phyloP scores from a whole-genome alignment of 1,140 invertebrate species.

The Matsumurasca onukii region DNA sequence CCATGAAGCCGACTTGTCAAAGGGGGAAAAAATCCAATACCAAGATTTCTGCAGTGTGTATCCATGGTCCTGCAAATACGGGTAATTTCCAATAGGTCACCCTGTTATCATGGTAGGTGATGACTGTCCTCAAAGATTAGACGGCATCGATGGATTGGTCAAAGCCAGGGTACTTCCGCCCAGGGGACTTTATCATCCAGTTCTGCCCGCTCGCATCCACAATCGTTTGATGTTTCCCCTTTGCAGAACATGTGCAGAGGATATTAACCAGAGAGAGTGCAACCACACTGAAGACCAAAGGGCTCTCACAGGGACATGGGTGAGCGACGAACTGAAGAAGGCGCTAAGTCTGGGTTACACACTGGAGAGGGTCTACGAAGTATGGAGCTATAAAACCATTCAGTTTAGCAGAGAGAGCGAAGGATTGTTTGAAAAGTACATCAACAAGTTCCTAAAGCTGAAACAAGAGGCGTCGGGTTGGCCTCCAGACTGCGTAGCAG shows the following conservation, averaged over 20 bases:
- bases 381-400: slow-evolving; percentile 43
- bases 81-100: slow-evolving; percentile 42
- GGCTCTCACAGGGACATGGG: slow-evolving; percentile 47
- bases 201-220: background rate
- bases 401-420: slow-evolving; percentile 18
- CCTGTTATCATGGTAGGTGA: slow-evolving; percentile 26
- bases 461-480: slow-evolving; percentile 46
- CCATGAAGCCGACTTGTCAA: slow-evolving; percentile 45
- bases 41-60: slow-evolving; percentile 41
- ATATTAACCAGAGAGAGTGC: background rate
- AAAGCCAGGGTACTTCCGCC: background rate
- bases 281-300: slow-evolving; percentile 35
- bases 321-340: slow-evolving; percentile 45
- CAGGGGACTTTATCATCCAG: background rate
- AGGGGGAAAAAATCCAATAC: slow-evolving; percentile 27
- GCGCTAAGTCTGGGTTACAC: slow-evolving; percentile 46
- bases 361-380: slow-evolving; percentile 46
- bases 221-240: background rate
- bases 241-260: background rate
- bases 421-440: slow-evolving; percentile 42
- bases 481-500: no score
- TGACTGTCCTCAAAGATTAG: background rate
- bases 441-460: slow-evolving; percentile 45
- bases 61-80: slow-evolving; percentile 44
- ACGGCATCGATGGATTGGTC: background rate